Evolutionary conservation across 2,113 vertebrate genomes (phyloP), one percentile per base, ranked within the genome.

Genomic region (Butastur rufipennis): DNA sequence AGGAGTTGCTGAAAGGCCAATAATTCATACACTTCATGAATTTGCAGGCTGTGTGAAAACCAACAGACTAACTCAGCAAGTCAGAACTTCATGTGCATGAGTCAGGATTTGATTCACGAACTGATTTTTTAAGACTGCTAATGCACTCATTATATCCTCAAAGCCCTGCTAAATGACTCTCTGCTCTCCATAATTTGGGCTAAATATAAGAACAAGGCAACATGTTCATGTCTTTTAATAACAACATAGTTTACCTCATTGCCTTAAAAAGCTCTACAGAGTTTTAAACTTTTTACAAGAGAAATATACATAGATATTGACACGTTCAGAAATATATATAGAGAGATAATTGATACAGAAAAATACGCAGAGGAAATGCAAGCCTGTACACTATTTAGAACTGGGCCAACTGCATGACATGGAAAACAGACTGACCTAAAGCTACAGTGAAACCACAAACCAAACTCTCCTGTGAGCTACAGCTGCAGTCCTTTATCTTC

Each of bases 41-140:
- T 86, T 59, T 88, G 17, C 85, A 91, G 75, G 17, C 67, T 84
- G 27, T 52, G 29, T 78, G 47, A 94, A 96, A 92, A 70, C 27
- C 45, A 52, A 58, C 43, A 90, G 71, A 72, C 45, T 43, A 94
- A 92, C 38, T 88, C 72, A 86, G 81, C 87, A 90, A 94, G 90
- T 78, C 92, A 88, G 55, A 95, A 92, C 83, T 92, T 82, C 61
- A 52, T 72, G 27, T 23, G 53, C 58, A 43, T 80, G 72, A 95
- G 74, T 86, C 92, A 95, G 34, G 65, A 93, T 86, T 95, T 95
- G 88, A 86, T 86, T 92, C 82, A 90, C 11, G 18, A 78, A 81
- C 59, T 78, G 62, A 93, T 59, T 83, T 94, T 95, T 93, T 59
- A 92, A 88, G 75, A 67, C 16, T 65, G n/a, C 15, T 92, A 90